Conservation (phyloP, 1,140 invertebrate species). For the Leptopilina boulardi region DNA sequence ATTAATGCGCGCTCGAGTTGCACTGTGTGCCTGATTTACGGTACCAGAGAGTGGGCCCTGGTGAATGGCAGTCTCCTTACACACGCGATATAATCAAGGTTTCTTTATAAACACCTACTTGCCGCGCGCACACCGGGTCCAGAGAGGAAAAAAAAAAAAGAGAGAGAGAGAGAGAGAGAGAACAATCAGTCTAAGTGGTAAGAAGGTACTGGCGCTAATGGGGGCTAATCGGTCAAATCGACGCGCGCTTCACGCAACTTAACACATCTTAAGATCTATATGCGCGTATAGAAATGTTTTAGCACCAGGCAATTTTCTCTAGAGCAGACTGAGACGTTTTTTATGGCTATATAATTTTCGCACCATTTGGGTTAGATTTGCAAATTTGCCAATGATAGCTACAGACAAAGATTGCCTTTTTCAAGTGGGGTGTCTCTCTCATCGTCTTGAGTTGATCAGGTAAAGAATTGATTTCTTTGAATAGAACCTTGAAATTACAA, state of each 20-base stretch:
- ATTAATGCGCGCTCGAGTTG: constrained; percentile 27
- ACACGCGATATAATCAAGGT: constrained; percentile 32
- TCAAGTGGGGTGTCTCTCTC: background rate
- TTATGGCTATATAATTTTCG: constrained; percentile 23
- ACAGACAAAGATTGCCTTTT: constrained; percentile 6
- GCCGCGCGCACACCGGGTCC: background rate
- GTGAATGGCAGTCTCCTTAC: constrained; percentile 22
- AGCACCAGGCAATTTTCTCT: constrained; percentile 26
- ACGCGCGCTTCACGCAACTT: constrained; percentile 30
- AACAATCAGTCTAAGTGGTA: constrained; percentile 26
- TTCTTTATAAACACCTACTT: constrained; percentile 27
- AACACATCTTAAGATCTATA: constrained; percentile 4
- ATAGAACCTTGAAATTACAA: background rate
- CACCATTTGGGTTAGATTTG: constrained; percentile 15
- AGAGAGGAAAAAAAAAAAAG: no score
- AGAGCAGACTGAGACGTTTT: background rate
- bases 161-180: background rate
- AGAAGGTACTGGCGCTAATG: constrained; percentile 23
- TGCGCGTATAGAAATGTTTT: background rate
- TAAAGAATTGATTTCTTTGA: background rate
- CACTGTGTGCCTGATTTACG: constrained; percentile 25
- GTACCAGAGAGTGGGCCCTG: background rate
- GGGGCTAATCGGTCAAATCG: constrained; percentile 28
- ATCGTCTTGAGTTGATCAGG: background rate
- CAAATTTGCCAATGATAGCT: constrained; percentile 21